These are phyloP conservation scores for Choristoneura fumiferana DNA, from an alignment of 1,140 invertebrate species.

Conservation along the genomic window DNA sequence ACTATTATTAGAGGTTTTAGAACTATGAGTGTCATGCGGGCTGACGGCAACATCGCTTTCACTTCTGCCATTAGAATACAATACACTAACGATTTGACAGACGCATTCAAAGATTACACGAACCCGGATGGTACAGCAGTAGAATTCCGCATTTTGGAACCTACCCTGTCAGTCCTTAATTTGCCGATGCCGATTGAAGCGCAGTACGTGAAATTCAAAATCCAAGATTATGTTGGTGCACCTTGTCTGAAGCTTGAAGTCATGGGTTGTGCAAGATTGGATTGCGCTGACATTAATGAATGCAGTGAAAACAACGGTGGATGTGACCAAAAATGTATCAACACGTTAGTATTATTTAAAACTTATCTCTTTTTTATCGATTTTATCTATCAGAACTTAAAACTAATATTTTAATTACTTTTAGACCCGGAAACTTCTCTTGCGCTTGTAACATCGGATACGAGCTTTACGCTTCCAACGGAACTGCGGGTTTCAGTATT, in stretches of 20 bases:
- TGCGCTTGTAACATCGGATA: constrained; percentile 96
- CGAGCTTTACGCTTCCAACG: constrained; percentile 93
- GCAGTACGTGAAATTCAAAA: constrained; percentile 91
- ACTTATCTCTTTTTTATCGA: neutral
- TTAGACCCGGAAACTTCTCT: constrained; percentile 88
- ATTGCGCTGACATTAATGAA: constrained; percentile 96
- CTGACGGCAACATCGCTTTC: constrained; percentile 89
- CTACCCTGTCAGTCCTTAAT: constrained; percentile 92
- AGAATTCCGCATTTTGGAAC: constrained; percentile 92
- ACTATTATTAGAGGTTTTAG: constrained; percentile 93
- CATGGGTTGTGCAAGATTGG: constrained; percentile 94
- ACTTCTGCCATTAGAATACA: constrained; percentile 92
- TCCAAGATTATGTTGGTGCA: constrained; percentile 92
- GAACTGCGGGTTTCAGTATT: constrained; percentile 93
- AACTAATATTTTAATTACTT: constrained; percentile 33
- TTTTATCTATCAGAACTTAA: neutral
- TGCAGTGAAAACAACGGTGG: constrained; percentile 93
- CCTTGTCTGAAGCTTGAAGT: constrained; percentile 95
- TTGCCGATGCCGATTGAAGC: constrained; percentile 95
- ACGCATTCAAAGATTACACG: constrained; percentile 93
- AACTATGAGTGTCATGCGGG: constrained; percentile 90
- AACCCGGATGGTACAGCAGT: constrained; percentile 95
- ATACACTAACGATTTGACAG: constrained; percentile 93
- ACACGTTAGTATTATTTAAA: constrained; percentile 79
- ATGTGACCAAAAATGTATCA: constrained; percentile 96